Percentiles rank a stretch among this genome's conserved stretches.
Evolutionary conservation across 1,140 invertebrate genomes (phyloP).

Genomic region (Ceratitis capitata): DNA sequence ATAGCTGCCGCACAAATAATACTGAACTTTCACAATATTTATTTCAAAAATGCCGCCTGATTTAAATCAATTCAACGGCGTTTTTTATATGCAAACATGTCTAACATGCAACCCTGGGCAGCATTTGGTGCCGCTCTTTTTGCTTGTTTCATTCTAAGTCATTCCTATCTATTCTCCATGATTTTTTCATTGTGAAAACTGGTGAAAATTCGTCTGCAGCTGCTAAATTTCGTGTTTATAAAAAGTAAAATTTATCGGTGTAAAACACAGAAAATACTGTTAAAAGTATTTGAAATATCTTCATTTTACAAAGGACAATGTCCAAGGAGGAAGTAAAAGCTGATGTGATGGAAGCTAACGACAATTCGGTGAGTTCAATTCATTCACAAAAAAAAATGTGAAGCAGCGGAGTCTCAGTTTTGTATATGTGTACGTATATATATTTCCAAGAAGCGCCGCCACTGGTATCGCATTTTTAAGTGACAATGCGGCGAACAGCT

Average conservation of each 20-base stretch:
- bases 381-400: neutral
- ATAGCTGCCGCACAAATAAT: no score
- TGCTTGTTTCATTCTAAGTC: neutral
- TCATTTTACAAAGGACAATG: constrained; percentile 65
- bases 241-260: neutral
- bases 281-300: neutral
- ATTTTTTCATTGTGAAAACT: neutral
- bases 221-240: neutral
- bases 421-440: neutral
- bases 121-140: neutral
- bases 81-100: no score
- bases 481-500: neutral
- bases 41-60: neutral
- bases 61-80: neutral
- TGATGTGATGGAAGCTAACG: constrained; percentile 68
- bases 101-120: neutral
- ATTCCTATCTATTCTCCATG: neutral
- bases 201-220: constrained; percentile 15
- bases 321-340: constrained; percentile 68
- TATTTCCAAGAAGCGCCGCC: neutral
- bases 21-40: no score
- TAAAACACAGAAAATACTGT: neutral
- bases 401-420: neutral
- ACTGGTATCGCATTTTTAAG: neutral
- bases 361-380: constrained; percentile 67